Evolutionary conservation across 2,797 vertebrate genomes (phyloP), one percentile per base, ranked within the genome.

Genomic region (Pseudopleuronectes americanus): DNA sequence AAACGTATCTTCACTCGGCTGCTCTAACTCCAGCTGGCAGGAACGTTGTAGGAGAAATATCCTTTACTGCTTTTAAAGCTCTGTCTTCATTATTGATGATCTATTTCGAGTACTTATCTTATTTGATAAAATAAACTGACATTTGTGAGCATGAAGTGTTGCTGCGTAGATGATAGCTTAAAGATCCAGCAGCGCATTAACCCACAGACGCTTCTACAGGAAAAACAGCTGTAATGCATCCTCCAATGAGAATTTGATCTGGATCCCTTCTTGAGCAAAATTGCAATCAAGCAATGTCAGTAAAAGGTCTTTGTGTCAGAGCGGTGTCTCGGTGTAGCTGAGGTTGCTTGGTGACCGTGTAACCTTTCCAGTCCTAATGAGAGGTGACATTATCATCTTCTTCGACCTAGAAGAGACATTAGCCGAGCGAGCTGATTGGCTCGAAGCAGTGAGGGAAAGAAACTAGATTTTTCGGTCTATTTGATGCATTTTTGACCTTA

Each of bases 1-100:
- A 47, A 59, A 73, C 45, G 69, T 71, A 68, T 70, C 55, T 54
- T 36, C 3, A 17, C 73, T 63, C 79, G 24, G 54, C 73, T 59
- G 62, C 75, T 71, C 68, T 82, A 66, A 87, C 81, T 81, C 71
- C 6, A 52, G 31, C 64, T 12, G 85, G 85, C 85, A 83, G 73
- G 78, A 67, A 77, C 13, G 57, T 54, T 74, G 67, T 51, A n/a
- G 48, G 43, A 67, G 57, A 79, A 80, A 76, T 80, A 76, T 84
- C 64, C 67, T 68, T 64, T 70, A 31, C 74, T 64, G 41, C 63
- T 58, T 77, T 69, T 28, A 65, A 72, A 70, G 60, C 75, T 80
- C 17, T 57, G 14, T 51, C 38, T 79, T 52, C 60, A 59, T 84
- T 64, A 77, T 74, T 76, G 49, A 81, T 79, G 51, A 72, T 43